Evolutionary conservation across 2,797 vertebrate species (phyloP).

Genomic region (Ibycter americanus): DNA sequence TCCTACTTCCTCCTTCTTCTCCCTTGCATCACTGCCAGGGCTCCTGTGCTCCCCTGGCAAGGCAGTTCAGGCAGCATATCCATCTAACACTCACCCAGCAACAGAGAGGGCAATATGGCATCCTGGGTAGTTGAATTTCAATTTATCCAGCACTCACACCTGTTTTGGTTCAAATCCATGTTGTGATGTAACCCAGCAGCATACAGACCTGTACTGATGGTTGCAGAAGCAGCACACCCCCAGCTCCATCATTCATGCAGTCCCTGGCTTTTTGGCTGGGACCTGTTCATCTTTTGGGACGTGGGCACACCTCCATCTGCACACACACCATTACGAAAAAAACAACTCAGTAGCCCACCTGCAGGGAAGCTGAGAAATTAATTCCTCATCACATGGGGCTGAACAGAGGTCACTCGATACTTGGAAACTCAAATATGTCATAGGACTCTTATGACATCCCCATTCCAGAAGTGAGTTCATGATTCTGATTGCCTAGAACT

Average conservation of each 20-base stretch:
- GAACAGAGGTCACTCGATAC: background rate
- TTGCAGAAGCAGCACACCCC: background rate
- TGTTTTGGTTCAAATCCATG: background rate
- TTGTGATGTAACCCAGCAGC: background rate
- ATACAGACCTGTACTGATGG: background rate
- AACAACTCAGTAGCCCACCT: background rate
- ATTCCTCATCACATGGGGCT: background rate
- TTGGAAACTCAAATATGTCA: background rate
- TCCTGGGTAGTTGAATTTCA: background rate
- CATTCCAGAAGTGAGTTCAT: background rate
- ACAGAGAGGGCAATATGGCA: background rate
- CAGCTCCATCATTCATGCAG: background rate
- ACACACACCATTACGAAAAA: no score
- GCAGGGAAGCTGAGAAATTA: background rate
- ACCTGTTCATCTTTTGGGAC: background rate
- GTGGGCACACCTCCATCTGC: background rate
- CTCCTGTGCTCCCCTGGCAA: background rate
- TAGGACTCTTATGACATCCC: background rate
- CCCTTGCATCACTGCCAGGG: background rate
- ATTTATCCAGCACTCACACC: background rate
- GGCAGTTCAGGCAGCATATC: background rate
- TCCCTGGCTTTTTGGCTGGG: background rate
- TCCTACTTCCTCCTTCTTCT: background rate
- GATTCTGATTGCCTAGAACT: background rate
- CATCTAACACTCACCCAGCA: background rate